Percentiles rank a stretch among this genome's conserved stretches.
Evolutionary conservation across 2,797 vertebrate species (phyloP).

Genomic region (Tapera naevia): DNA sequence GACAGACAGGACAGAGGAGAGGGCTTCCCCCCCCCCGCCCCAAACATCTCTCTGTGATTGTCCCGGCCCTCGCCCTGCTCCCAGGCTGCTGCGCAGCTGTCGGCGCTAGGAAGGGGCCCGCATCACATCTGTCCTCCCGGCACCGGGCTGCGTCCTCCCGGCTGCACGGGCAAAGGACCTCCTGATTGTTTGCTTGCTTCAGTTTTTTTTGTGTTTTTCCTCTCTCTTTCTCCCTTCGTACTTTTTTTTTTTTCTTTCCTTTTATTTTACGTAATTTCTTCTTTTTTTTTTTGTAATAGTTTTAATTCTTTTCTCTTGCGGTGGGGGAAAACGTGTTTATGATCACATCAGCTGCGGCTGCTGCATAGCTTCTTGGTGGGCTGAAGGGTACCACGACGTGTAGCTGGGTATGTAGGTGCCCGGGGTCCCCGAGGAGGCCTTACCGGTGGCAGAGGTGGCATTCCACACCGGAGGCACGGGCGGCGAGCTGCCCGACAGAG

Average conservation of each 20-base stretch:
- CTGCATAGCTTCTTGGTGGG: conserved; percentile 99
- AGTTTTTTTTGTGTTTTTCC: conserved; percentile 1
- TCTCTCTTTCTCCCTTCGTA: background rate
- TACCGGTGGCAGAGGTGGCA: conserved; percentile 87
- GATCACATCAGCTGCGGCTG: conserved; percentile 97
- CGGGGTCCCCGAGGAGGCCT: conserved; percentile 86
- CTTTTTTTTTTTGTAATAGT: background rate
- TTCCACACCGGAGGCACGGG: conserved; percentile 93
- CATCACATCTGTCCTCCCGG: conserved; percentile 76
- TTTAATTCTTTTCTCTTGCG: conserved; percentile 57
- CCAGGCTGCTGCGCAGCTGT: conserved; percentile 75
- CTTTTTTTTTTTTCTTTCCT: background rate
- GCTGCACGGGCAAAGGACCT: conserved; percentile 59
- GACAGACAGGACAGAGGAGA: conserved; percentile 76
- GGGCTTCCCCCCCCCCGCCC: conserved; percentile 26
- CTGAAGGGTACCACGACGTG: conserved; percentile 96
- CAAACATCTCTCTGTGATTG: conserved; percentile 70
- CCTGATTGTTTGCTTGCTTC: conserved; percentile 37
- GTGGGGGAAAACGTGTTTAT: conserved; percentile 49
- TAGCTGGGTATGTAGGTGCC: conserved; percentile 97
- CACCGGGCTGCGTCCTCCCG: conserved; percentile 42
- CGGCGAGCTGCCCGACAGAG: conserved; percentile 90
- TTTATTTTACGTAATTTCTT: conserved; percentile 31
- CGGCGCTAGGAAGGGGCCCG: conserved; percentile 78
- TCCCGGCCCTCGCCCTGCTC: conserved; percentile 73